Evolutionary conservation across 2,888 invertebrate species (phyloP), one percentile per base, ranked within the genome.

Genomic region (Protophormia terraenovae): DNA sequence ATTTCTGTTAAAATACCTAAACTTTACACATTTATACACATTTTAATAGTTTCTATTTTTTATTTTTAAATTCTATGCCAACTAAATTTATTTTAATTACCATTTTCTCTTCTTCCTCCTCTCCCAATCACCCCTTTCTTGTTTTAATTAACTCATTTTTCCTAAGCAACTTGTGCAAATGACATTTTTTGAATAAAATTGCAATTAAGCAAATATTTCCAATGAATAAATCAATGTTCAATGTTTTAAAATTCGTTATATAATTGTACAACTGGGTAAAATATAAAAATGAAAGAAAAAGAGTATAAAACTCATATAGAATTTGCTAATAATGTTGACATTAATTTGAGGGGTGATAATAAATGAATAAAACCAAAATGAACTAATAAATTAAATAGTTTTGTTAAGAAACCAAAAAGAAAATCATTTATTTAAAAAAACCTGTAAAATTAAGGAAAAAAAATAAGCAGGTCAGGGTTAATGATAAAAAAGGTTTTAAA

Each of bases 391-490:
- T 75, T 62, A 41, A 75, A 75, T 45, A 64, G 22, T 29, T 19
- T 19, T 38, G n/a, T n/a, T 10, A 3, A 29, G 16, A 53, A 22
- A 53, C 27, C 19, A 58, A 27, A n/a, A n/a, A n/a, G n/a, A n/a
- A n/a, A n/a, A n/a, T 16, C 14, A 22, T 50, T 32, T 32, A 29
- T 67, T 29, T 14, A 50, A 67, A 29, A 7, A 16, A 38, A 14
- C 5, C 35, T 35, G 41, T n/a, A 5, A n/a, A n/a, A 3, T n/a
- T n/a, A 41, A 41, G n/a, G 12, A 41, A 8, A 12, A n/a, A n/a
- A 41, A 41, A 12, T 7, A 58, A 71, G 14, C 38, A 80, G 79
- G 79, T 80, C 76, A 76, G 76, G 67, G 47, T 60, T 41, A 8
- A n/a, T n/a, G n/a, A n/a, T n/a, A n/a, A n/a, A n/a, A n/a, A n/a